phyloP scores from a whole-genome alignment of 2,113 vertebrate species.

The Lynx canadensis region DNA sequence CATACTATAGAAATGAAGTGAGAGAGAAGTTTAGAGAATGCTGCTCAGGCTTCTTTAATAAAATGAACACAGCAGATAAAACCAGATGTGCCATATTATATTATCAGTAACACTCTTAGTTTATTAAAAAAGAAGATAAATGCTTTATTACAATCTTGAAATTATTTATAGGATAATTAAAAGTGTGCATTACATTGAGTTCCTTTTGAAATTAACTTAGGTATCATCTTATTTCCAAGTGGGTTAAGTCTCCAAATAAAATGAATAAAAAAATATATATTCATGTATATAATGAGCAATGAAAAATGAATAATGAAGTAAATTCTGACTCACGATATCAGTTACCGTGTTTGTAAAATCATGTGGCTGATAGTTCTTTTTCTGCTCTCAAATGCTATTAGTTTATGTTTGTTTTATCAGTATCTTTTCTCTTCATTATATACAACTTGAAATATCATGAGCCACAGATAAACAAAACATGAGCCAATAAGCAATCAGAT shows the following conservation, averaged over 20 bases:
- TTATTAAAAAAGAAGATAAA: slow-evolving; percentile 76
- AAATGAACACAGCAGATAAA: slow-evolving; percentile 51
- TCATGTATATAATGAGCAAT: background rate
- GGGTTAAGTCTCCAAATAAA: background rate
- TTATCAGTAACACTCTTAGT: background rate
- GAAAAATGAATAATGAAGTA: background rate
- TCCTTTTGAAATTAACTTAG: slow-evolving; percentile 21
- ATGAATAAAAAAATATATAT: background rate
- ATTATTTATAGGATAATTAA: slow-evolving; percentile 28
- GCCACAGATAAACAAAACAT: background rate
- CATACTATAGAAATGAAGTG: background rate
- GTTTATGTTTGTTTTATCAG: background rate
- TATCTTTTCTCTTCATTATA: background rate
- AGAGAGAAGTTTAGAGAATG: background rate
- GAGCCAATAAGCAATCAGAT: background rate
- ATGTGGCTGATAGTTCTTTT: background rate
- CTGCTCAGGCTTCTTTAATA: slow-evolving; percentile 19
- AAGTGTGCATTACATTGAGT: background rate
- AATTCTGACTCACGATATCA: background rate
- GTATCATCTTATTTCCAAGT: slow-evolving; percentile 11
- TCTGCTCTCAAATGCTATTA: background rate
- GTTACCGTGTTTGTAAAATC: background rate
- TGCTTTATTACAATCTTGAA: slow-evolving; percentile 21
- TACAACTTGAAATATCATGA: background rate
- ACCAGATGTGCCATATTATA: background rate